A percentile compares a stretch with the other conserved stretches of the same genome.
These are phyloP conservation scores for Macquaria australasica DNA, from an alignment of 2,113 vertebrate species.

Conservation along the genomic window DNA sequence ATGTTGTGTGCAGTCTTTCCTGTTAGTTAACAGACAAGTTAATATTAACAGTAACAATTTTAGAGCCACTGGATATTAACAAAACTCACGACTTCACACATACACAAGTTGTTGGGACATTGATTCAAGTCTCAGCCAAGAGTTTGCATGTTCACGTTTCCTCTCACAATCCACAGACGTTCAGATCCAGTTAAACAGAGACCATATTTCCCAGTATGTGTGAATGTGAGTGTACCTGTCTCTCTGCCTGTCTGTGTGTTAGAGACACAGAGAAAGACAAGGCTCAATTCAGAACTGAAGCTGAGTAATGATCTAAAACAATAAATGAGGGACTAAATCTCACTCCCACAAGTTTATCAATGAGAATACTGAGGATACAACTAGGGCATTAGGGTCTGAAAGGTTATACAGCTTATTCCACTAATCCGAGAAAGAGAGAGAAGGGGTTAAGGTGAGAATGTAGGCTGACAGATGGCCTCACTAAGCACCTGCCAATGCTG, in stretches of 20 bases:
- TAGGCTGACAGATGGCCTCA: conserved; percentile 73
- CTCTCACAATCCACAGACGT: not conserved
- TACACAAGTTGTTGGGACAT: not conserved
- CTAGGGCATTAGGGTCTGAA: not conserved
- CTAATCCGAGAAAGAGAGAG: conserved; percentile 32
- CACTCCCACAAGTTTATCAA: not conserved
- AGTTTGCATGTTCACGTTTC: not conserved
- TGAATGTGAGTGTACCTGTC: not conserved
- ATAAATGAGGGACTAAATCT: not conserved
- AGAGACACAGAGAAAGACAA: not conserved
- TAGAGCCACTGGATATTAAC: not conserved
- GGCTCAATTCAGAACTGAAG: not conserved
- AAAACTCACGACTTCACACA: not conserved
- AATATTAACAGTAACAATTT: not conserved
- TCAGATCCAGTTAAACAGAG: not conserved
- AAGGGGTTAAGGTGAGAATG: conserved; percentile 25
- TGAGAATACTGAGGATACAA: not conserved
- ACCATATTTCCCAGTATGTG: not conserved
- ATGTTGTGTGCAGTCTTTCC: not conserved
- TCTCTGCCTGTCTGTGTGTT: not conserved
- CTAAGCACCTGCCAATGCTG: conserved; percentile 65
- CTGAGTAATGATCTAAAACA: not conserved
- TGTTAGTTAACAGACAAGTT: too few species aligned
- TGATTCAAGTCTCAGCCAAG: too few species aligned
- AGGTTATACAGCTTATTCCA: conserved; percentile 3